Base-by-base conservation (phyloP, 2,888 invertebrate genomes). In the Sipha maydis region DNA sequence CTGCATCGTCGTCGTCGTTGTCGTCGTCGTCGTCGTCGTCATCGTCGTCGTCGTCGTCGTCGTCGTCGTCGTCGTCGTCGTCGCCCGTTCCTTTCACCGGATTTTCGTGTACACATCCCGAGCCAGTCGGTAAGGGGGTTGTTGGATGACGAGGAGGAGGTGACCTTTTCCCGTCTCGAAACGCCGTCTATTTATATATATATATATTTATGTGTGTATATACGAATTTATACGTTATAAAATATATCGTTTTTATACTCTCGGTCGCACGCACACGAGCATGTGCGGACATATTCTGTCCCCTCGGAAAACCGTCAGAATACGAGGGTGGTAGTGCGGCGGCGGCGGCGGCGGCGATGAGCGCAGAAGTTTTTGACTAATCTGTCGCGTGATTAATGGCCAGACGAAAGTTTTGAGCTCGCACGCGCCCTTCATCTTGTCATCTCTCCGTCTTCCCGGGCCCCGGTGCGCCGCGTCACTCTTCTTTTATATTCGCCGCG, bases 301-400 rank as follows among this genome's bases (percentile, higher is more conserved):
- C 56, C 48, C 85, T 77, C 31, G 67, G 31, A 85, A 77, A 85
- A 61, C 84, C 85, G n/a, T 77, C 77, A 69, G 77, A 67, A 8
- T 14, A 17, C 73, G n/a, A 17, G 28, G 38, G 67, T n/a, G 80
- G 80, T n/a, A 25, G 56, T 17, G 48, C n/a, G 19, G 19, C 34
- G 61, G 38, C n/a, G 80, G 67, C 19, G 41, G 38, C 21, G 80
- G 56, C 61, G 38, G 56, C 73, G 80, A 88, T 75, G 82, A 73
- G 61, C 80, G 73, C 88, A 28, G 38, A 88, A 88, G 88, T 88
- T 88, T 88, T 88, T 67, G 88, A 88, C 88, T 88, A 88, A 88
- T 88, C 88, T 82, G 88, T 82, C 88, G 80, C 82, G 88, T 88
- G 88, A 88, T 88, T 88, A 88, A 88, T 88, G 88, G 88, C 88